These are phyloP conservation scores for Neosalanx taihuensis DNA, from an alignment of 2,797 vertebrate genomes.

Conservation along the genomic window DNA sequence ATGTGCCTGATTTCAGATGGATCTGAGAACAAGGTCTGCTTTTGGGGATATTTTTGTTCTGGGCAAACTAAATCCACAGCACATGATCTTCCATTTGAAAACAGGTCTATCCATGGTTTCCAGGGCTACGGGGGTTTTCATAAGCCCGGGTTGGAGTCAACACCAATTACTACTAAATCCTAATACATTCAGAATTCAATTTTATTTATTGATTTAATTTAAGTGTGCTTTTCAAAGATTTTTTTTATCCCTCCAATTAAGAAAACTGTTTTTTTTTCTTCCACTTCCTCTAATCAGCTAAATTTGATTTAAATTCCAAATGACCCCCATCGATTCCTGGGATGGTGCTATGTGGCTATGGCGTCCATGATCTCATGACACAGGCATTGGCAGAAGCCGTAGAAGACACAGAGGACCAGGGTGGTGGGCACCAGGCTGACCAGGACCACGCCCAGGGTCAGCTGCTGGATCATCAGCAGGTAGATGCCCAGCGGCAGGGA, in stretches of 20 bases:
- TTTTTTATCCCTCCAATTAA: not conserved
- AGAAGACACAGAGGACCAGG: conserved; percentile 82
- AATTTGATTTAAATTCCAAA: not conserved
- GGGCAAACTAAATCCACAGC: not conserved
- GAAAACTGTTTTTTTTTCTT: not conserved
- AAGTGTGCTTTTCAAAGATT: not conserved
- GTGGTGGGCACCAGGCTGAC: conserved; percentile 86
- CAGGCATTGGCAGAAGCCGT: conserved; percentile 86
- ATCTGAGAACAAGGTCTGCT: not conserved
- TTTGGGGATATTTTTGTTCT: not conserved
- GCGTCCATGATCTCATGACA: conserved; percentile 78
- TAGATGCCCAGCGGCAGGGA: conserved; percentile 89
- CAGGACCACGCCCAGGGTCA: conserved; percentile 79
- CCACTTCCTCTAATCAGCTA: not conserved
- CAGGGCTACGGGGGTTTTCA: not conserved
- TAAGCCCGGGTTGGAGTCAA: not conserved
- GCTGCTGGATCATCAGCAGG: conserved; percentile 85
- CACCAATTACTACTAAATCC: not conserved
- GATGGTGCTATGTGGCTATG: conserved; percentile 48
- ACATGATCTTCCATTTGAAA: not conserved
- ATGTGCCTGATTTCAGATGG: not conserved
- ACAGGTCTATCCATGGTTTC: not conserved
- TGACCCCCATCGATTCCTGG: not conserved
- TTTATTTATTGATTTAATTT: not conserved
- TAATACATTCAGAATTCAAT: not conserved